These are phyloP conservation scores for Amiota minor DNA, from an alignment of 2,888 invertebrate genomes.

Conservation along the genomic window DNA sequence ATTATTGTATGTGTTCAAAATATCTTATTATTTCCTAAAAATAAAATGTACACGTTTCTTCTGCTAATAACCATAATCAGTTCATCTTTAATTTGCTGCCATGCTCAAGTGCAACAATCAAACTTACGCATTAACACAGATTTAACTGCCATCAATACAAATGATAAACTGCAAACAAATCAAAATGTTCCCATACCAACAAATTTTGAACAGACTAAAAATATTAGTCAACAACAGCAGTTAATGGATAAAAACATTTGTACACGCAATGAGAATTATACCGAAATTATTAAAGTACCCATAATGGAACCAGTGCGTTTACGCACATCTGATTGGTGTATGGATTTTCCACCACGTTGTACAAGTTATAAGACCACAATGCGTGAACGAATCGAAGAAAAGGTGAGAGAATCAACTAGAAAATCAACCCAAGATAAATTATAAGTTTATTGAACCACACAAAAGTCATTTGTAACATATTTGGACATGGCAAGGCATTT, in stretches of 20 bases:
- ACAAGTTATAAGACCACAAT: constrained; percentile 81
- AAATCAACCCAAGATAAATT: neutral
- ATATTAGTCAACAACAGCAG: constrained; percentile 32
- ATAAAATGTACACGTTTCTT: constrained; percentile 7
- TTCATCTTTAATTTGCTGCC: neutral
- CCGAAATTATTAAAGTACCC: constrained; percentile 72
- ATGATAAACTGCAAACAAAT: neutral
- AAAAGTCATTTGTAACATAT: no score
- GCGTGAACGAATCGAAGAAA: constrained; percentile 80
- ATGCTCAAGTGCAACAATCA: constrained; percentile 12
- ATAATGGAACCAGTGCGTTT: constrained; percentile 79
- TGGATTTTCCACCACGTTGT: constrained; percentile 86
- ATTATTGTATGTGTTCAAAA: neutral
- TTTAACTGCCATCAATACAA: constrained; percentile 37
- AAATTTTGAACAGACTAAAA: constrained; percentile 43
- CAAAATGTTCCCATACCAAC: constrained; percentile 34
- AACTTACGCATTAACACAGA: constrained; percentile 46
- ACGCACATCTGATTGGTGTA: constrained; percentile 84
- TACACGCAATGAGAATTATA: constrained; percentile 75
- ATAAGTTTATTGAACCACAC: no score
- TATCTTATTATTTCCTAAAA: neutral
- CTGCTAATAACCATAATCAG: neutral
- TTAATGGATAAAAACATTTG: constrained; percentile 64
- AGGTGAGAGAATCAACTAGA: constrained; percentile 76
- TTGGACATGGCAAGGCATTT: no score